Base-by-base conservation (phyloP, 1,140 invertebrate species). In the Dysdera silvatica region DNA sequence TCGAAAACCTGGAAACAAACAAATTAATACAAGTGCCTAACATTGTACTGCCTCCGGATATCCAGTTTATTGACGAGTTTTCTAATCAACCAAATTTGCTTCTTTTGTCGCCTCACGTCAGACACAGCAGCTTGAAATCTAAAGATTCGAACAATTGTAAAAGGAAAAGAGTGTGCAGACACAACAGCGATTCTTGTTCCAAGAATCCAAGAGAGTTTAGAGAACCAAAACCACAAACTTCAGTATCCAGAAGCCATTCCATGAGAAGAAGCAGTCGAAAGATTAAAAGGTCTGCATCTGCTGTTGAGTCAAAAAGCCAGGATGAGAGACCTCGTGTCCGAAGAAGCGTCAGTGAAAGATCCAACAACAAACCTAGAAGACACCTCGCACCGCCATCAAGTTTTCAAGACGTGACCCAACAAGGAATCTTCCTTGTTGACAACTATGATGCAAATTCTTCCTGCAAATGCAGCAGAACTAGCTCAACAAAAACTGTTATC, bases 261-360 rank as follows among this genome's bases (percentile, higher is more conserved):
- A 26, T 33, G 5, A 41, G 40, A 23, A 48, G 18, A 28, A 48
- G 28, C 3, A 26, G 47, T 16, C 32, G 32, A 33, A 49, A 20
- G 18, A 29, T 65, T 7, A 33, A 40, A 29, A 14, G 62, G 28
- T 65, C 62, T 0, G 40, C 53, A 6, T 65, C 62, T 1, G 62
- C 48, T 4, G 54, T 58, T 24, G 62, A 65, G 33, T 41, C 48
- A 8, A 53, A 53, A 24, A 52, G 56, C 12, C 24, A 35, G 2
- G 18, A 18, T 7, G 41, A 58, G 7, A 52, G 35, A 23, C 62
- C 62, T 16, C 31, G 41, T 6, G 49, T 65, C 5, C 58, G 56
- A 29, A 28, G 62, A 12, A 65, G 62, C n/a, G 32, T 65, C 31
- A 65, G 62, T 29, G 62, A 65, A 3, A 55, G 62, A 53, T 58